Evolutionary conservation across 2,797 vertebrate genomes (phyloP), one percentile per base, ranked within the genome.

Genomic region (Carduelis carduelis): DNA sequence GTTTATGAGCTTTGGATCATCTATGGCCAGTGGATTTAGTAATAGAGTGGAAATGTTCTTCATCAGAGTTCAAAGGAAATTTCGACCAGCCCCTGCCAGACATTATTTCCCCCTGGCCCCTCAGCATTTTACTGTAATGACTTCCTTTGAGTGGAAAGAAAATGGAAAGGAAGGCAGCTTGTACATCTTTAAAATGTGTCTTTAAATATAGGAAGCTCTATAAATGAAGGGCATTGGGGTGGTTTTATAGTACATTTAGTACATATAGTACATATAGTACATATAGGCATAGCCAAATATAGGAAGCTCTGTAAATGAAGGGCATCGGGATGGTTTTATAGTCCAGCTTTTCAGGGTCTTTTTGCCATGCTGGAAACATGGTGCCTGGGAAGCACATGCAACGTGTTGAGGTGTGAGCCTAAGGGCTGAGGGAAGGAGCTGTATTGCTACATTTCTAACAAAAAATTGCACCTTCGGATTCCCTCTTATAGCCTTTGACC

Each of bases 91-190:
- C 80, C 53, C 74, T 86, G 82, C 86, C 93, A 96, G 88, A 91
- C 57, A 0, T 39, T 68, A 53, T 39, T 95, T 94, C 72, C 85
- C 90, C 74, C 68, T 0, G 53, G 83, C 93, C 85, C 71, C 89
- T 87, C 66, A 87, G 52, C 44, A 13, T 77, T 94, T 92, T 76
- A 56, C 59, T 83, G 79, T 96, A 96, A 94, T 90, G 83, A 93
- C 69, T 95, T 97, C 87, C 97, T 97, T 92, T 93, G 69, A 95
- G 34, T 79, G 78, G 91, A 96, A 96, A 96, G 93, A 97, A 92
- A 91, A 95, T 75, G 92, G 95, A 96, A 86, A 89, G 59, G 77
- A 86, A 88, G 87, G 90, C 68, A 76, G 80, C 89, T 82, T 90
- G 93, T 87, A 96, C 77, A 93, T 89, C 96, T 97, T 96, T 95